phyloP scores from a whole-genome alignment of 2,888 invertebrate species.

The Nasonia oneida region DNA sequence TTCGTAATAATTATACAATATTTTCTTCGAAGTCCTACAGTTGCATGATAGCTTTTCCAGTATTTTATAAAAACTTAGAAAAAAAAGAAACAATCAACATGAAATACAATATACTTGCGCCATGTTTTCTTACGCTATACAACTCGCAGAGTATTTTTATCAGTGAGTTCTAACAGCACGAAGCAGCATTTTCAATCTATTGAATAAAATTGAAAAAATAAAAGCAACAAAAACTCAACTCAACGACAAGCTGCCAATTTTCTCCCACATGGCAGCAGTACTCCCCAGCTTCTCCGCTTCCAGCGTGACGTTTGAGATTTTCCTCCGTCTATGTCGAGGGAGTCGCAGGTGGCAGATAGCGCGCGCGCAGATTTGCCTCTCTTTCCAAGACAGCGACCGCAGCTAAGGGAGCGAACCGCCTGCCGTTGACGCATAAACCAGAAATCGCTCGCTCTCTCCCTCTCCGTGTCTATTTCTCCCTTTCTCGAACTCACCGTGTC shows the following conservation, averaged over 20 bases:
- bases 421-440: slow-evolving; percentile 58
- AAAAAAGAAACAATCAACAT: too few relatives aligned
- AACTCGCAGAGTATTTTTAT: not conserved
- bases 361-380: slow-evolving; percentile 40
- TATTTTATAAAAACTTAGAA: too few relatives aligned
- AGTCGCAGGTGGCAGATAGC: slow-evolving; percentile 58
- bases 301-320: slow-evolving; percentile 48
- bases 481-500: not conserved
- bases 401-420: slow-evolving; percentile 21
- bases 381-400: slow-evolving; percentile 49
- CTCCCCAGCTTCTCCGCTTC: not conserved
- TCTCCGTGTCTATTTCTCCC: slow-evolving; percentile 19
- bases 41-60: too few relatives aligned
- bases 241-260: slow-evolving; percentile 33
- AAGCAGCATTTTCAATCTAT: not conserved
- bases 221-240: not conserved
- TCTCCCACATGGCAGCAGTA: not conserved
- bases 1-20: too few relatives aligned
- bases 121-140: too few relatives aligned
- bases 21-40: too few relatives aligned
- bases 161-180: too few relatives aligned
- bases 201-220: not conserved
- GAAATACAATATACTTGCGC: too few relatives aligned
- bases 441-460: slow-evolving; percentile 30
- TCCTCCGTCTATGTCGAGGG: slow-evolving; percentile 6